phyloP scores from a whole-genome alignment of 2,888 invertebrate genomes.

The Rhopalosiphum nymphaeae region DNA sequence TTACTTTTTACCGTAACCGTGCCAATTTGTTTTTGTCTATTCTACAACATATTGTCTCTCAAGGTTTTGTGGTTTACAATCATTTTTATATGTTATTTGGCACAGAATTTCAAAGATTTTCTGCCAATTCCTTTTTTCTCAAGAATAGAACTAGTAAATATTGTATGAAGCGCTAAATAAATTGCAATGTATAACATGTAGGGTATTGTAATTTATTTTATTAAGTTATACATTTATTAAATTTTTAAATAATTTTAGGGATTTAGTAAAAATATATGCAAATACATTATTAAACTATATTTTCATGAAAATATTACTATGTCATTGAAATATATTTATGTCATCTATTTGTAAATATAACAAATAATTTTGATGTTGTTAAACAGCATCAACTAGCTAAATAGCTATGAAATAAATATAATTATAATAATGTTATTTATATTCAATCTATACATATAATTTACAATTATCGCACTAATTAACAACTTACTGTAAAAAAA shows the following conservation, averaged over 20 bases:
- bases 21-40: conserved; percentile 22
- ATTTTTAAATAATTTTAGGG: background rate
- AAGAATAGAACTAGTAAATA: background rate
- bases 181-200: background rate
- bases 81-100: background rate
- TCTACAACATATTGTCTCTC: background rate
- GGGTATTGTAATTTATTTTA: background rate
- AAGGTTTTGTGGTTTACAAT: background rate
- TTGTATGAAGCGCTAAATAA: background rate
- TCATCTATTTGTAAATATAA: background rate
- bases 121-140: background rate
- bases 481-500: background rate
- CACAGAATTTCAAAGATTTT: background rate
- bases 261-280: background rate
- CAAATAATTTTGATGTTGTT: background rate
- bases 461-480: background rate
- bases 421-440: background rate
- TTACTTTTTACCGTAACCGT: background rate
- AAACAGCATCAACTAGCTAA: background rate
- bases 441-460: background rate
- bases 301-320: background rate
- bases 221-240: background rate
- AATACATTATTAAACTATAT: background rate
- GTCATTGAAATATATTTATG: background rate
- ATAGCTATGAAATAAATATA: background rate